These are phyloP conservation scores for Procambarus clarkii DNA, from an alignment of 1,140 invertebrate genomes.

Conservation along the genomic window DNA sequence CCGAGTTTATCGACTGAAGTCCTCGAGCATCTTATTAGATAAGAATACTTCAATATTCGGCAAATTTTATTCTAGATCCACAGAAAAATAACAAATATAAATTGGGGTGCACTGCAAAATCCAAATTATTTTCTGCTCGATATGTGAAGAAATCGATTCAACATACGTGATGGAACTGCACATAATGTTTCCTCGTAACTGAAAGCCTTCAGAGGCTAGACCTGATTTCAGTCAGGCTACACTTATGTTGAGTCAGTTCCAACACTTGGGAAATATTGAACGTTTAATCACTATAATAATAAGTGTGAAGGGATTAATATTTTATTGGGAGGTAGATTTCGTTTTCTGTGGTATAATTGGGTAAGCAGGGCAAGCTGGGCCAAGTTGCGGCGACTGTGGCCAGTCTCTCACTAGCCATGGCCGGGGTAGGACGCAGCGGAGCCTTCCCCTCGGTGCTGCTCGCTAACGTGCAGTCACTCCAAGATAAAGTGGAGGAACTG, in stretches of 20 bases:
- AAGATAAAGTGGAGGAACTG: constrained; percentile 11
- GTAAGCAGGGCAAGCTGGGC: not conserved
- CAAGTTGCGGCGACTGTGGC: not conserved
- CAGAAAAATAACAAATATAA: no score
- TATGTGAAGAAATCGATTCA: no score
- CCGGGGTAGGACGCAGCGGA: not conserved
- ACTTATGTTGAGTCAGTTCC: not conserved
- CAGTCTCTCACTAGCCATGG: constrained; percentile 33
- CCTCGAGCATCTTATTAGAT: no score
- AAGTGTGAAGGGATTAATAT: not conserved
- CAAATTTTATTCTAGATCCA: no score
- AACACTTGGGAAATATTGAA: not conserved
- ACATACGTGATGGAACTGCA: no score
- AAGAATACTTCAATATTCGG: no score
- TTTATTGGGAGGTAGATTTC: not conserved
- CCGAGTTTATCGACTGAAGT: no score
- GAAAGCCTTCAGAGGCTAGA: no score
- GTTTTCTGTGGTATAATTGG: not conserved
- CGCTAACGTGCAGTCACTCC: constrained; percentile 29
- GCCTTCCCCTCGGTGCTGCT: constrained; percentile 23
- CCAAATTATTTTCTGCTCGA: no score
- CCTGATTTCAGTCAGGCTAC: no score
- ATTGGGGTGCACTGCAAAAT: no score
- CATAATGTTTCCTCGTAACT: no score
- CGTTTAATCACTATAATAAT: not conserved